Conservation (phyloP, 2,797 vertebrate species). For the Oryzias dopingdopingensis region DNA sequence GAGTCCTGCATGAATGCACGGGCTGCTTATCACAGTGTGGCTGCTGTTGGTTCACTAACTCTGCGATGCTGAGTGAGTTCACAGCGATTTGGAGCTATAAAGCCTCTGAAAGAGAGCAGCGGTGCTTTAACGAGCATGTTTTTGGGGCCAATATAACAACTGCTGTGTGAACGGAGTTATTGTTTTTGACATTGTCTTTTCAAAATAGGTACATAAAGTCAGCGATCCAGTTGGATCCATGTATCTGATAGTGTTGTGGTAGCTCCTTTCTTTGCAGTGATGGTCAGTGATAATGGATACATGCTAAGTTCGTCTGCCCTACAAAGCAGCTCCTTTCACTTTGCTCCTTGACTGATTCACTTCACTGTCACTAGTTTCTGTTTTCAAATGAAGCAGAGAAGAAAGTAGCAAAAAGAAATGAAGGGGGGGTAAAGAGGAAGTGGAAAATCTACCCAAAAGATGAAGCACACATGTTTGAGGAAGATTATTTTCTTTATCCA, state of each 20-base stretch:
- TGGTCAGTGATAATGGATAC: slow-evolving; percentile 57
- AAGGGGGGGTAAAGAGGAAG: slow-evolving; percentile 10
- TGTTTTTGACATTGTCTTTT: no score
- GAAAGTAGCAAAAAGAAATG: slow-evolving; percentile 15
- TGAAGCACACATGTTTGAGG: slow-evolving; percentile 1
- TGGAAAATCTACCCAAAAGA: slow-evolving; percentile 31
- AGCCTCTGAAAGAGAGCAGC: no score
- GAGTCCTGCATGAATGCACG: no score
- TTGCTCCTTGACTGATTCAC: slow-evolving; percentile 65
- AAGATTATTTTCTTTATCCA: not conserved
- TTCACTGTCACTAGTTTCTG: slow-evolving; percentile 59
- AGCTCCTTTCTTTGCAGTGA: slow-evolving; percentile 49
- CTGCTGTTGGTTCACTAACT: no score
- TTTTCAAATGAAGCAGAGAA: slow-evolving; percentile 35
- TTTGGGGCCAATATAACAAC: no score
- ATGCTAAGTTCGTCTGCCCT: slow-evolving; percentile 34
- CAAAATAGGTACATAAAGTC: slow-evolving; percentile 21
- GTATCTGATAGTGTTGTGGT: not conserved
- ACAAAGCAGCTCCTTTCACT: slow-evolving; percentile 60
- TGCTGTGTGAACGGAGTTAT: no score
- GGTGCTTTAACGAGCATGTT: no score
- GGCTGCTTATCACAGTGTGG: no score
- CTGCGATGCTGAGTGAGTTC: no score
- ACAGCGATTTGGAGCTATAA: no score
- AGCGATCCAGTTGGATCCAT: slow-evolving; percentile 27